Percentiles rank a stretch among this genome's conserved stretches.
Conservation (phyloP, 2,888 invertebrate species). For the Spisula subtruncata region DNA sequence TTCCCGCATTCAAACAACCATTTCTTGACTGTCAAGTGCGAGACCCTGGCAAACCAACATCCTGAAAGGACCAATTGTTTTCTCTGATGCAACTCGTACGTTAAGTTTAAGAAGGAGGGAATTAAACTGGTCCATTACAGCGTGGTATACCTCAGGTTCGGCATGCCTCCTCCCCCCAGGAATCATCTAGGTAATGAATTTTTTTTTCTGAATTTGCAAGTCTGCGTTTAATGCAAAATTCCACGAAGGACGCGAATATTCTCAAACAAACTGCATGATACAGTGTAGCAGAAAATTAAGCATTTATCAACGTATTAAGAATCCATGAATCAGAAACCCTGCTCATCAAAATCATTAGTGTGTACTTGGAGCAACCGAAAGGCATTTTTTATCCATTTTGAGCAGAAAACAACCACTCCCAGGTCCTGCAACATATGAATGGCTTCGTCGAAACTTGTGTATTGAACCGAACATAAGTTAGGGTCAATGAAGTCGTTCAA, state of each 20-base stretch:
- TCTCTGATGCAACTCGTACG: conserved; percentile 32
- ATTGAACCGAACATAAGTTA: conserved; percentile 45
- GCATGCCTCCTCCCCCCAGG: conserved; percentile 6
- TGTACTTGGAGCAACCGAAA: conserved; percentile 44
- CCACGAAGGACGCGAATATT: conserved; percentile 63
- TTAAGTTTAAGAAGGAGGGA: background rate
- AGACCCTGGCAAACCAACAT: conserved; percentile 45
- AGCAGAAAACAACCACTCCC: conserved; percentile 40
- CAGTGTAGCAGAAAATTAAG: conserved; percentile 54
- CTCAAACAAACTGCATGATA: conserved; percentile 49
- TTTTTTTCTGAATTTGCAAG: background rate
- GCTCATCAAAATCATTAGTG: conserved; percentile 45
- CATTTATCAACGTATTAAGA: conserved; percentile 55
- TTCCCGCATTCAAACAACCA: conserved; percentile 46
- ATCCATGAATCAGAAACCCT: conserved; percentile 45
- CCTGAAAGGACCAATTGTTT: conserved; percentile 28
- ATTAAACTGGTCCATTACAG: background rate
- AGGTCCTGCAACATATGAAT: conserved; percentile 40
- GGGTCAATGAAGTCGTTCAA: conserved; percentile 52
- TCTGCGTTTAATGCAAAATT: conserved; percentile 41
- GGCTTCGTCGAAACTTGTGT: conserved; percentile 56
- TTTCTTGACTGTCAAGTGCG: conserved; percentile 47
- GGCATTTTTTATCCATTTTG: conserved; percentile 30
- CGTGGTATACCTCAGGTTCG: background rate
- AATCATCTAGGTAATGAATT: conserved; percentile 31